Evolutionary conservation across 2,888 invertebrate genomes (phyloP).

Genomic region (Idaea biselata): DNA sequence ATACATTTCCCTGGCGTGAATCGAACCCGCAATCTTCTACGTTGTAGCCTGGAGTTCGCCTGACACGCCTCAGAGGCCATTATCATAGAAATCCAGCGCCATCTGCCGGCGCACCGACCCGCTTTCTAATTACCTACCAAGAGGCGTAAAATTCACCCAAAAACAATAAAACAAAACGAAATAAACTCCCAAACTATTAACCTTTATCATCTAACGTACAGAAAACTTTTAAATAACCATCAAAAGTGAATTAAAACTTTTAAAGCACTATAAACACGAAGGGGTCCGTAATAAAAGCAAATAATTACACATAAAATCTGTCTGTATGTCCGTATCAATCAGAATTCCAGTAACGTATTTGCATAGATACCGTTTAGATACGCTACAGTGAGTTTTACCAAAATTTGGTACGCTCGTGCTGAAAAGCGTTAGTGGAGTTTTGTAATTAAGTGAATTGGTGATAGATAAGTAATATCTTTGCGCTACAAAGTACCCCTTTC

Average conservation of each 20-base stretch:
- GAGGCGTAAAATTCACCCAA: background rate
- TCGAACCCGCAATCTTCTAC: no score
- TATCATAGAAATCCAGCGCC: no score
- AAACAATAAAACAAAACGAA: background rate
- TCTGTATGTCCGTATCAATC: slow-evolving; percentile 33
- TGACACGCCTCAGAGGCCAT: no score
- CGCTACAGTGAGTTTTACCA: slow-evolving; percentile 40
- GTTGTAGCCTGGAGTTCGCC: no score
- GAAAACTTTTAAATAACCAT: slow-evolving; percentile 20
- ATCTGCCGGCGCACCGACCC: no score
- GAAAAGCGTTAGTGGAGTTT: slow-evolving; percentile 15
- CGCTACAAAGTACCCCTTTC: no score
- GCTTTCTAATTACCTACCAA: background rate
- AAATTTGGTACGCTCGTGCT: slow-evolving; percentile 36
- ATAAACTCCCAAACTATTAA: slow-evolving; percentile 1
- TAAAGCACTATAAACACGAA: slow-evolving; percentile 24
- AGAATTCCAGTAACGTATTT: slow-evolving; percentile 39
- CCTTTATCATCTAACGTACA: slow-evolving; percentile 1
- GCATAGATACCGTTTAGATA: slow-evolving; percentile 52
- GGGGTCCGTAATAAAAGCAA: slow-evolving; percentile 35
- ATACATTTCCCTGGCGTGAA: no score
- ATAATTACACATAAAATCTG: slow-evolving; percentile 41
- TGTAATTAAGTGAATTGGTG: no score
- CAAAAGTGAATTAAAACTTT: slow-evolving; percentile 28
- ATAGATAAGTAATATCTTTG: no score